A percentile compares a stretch with the other conserved stretches of the same genome.
phyloP scores from a whole-genome alignment of 2,888 invertebrate genomes.

The Julus scanicus region DNA sequence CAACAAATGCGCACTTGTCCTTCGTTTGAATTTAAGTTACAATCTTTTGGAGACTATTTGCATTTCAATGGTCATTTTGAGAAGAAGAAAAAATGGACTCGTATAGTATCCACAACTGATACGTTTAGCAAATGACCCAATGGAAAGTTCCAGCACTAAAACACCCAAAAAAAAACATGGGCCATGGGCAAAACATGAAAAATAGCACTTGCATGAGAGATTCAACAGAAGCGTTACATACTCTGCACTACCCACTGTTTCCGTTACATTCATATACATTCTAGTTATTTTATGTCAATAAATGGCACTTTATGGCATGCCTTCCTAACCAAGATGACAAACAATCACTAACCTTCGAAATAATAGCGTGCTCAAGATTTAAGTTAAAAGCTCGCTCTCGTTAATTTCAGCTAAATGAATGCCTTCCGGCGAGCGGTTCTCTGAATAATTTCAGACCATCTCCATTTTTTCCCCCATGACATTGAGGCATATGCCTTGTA shows the following conservation, averaged over 20 bases:
- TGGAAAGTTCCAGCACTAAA: not conserved
- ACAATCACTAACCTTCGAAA: not conserved
- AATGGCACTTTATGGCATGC: not conserved
- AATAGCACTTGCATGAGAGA: not conserved
- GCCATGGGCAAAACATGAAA: not conserved
- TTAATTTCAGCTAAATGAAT: not conserved
- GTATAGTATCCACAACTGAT: too few relatives aligned
- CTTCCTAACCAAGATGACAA: not conserved
- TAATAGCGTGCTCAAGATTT: not conserved
- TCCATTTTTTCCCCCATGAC: not conserved
- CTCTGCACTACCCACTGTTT: not conserved
- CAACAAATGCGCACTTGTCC: too few relatives aligned
- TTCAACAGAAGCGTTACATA: not conserved
- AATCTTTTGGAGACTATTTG: too few relatives aligned
- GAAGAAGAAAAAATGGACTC: too few relatives aligned
- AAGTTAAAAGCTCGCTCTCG: not conserved
- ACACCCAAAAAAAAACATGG: too few relatives aligned
- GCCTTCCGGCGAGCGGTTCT: not conserved
- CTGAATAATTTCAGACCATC: slow-evolving; percentile 23
- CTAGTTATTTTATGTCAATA: not conserved
- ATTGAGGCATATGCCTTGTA: not conserved
- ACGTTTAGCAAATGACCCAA: not conserved
- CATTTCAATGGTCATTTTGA: too few relatives aligned
- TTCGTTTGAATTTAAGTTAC: too few relatives aligned
- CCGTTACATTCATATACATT: not conserved